These are phyloP conservation scores for Drosophila nr. perissopoda DNA, from an alignment of 2,888 invertebrate genomes.

Conservation along the genomic window DNA sequence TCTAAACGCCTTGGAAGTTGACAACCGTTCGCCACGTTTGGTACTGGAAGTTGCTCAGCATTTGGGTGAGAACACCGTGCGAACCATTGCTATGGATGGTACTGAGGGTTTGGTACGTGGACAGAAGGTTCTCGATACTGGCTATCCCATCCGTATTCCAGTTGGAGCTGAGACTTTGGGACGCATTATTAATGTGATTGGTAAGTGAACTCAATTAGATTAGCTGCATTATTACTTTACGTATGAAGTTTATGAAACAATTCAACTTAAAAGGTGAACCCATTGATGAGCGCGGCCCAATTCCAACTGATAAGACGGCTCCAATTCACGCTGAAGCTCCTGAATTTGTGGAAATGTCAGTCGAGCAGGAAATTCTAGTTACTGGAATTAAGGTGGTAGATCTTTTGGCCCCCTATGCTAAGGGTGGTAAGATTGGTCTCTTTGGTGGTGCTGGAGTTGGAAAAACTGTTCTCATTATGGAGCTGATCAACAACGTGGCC, in stretches of 20 bases:
- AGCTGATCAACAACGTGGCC: slow-evolving; percentile 97
- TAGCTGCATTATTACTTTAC: not conserved
- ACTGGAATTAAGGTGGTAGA: slow-evolving; percentile 97
- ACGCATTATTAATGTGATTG: slow-evolving; percentile 97
- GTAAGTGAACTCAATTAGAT: slow-evolving; percentile 69
- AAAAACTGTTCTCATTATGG: slow-evolving; percentile 98
- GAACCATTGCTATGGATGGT: slow-evolving; percentile 97
- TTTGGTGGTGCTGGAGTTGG: slow-evolving; percentile 98
- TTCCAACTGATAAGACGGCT: slow-evolving; percentile 90
- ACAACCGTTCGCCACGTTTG: slow-evolving; percentile 91
- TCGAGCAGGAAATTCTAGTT: slow-evolving; percentile 95
- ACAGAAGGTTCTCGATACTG: slow-evolving; percentile 91
- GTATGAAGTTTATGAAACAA: not conserved
- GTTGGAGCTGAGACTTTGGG: slow-evolving; percentile 96
- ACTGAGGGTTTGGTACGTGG: slow-evolving; percentile 96
- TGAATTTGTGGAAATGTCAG: slow-evolving; percentile 95
- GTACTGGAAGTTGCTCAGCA: slow-evolving; percentile 93
- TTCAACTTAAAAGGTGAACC: slow-evolving; percentile 85
- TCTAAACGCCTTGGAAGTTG: slow-evolving; percentile 96
- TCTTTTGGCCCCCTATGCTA: slow-evolving; percentile 95
- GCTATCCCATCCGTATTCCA: slow-evolving; percentile 95
- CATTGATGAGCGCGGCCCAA: slow-evolving; percentile 95
- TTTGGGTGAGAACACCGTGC: slow-evolving; percentile 94
- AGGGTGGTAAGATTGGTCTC: slow-evolving; percentile 97
- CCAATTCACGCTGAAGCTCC: slow-evolving; percentile 96